Conservation (phyloP, 2,797 vertebrate genomes). For the Spatula versicolor region DNA sequence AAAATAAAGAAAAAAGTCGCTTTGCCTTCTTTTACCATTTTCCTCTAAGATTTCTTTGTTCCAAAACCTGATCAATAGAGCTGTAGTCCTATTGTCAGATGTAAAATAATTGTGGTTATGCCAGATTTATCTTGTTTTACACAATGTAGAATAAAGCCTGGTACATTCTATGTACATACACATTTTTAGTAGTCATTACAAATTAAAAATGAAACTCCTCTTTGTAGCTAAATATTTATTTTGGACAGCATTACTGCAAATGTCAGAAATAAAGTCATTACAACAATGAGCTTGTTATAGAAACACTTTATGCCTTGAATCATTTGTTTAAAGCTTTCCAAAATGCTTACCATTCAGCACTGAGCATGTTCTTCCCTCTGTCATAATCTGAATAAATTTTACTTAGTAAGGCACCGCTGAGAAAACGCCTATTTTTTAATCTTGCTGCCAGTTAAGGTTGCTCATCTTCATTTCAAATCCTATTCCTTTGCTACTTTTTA, state of each 20-base stretch:
- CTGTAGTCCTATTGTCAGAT: not conserved
- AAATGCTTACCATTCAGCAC: not conserved
- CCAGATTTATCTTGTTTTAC: not conserved
- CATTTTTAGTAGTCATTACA: not conserved
- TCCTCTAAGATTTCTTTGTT: not conserved
- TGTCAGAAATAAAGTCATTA: slow-evolving; percentile 19
- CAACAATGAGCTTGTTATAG: slow-evolving; percentile 10
- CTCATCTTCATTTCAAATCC: not conserved
- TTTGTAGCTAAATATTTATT: slow-evolving; percentile 49
- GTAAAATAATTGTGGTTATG: not conserved
- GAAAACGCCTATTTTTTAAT: not conserved
- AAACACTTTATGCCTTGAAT: slow-evolving; percentile 5
- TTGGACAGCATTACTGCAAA: not conserved
- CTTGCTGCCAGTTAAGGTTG: not conserved
- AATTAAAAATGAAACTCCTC: slow-evolving; percentile 32
- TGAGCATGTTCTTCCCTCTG: not conserved
- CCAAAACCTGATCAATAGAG: not conserved
- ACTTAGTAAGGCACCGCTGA: not conserved
- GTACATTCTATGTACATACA: not conserved
- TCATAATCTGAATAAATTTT: not conserved
- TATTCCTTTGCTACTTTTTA: not conserved
- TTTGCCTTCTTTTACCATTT: not conserved
- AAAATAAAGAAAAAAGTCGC: not conserved
- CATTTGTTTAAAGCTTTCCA: not conserved
- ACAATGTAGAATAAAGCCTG: not conserved